phyloP scores from a whole-genome alignment of 2,888 invertebrate species.

The Lasioglossum calceatum region DNA sequence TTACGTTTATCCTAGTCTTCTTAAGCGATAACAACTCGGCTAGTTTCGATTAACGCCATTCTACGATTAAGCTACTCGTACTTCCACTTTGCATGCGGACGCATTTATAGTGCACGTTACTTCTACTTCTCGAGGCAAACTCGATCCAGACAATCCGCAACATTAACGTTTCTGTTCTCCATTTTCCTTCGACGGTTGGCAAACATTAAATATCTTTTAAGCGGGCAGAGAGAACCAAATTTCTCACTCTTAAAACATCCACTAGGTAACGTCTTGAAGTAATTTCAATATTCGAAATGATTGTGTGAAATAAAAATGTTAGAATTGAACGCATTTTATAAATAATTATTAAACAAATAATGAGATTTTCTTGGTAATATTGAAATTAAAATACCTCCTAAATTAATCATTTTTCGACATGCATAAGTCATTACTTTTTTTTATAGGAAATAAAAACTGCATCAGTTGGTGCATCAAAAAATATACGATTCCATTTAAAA shows the following conservation, averaged over 20 bases:
- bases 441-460: too few species aligned
- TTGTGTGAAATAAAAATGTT: neutral
- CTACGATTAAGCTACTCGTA: slow-evolving; percentile 36
- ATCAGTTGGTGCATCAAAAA: too few species aligned
- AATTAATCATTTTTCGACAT: too few species aligned
- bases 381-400: too few species aligned
- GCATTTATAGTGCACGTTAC: slow-evolving; percentile 18
- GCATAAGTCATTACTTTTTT: too few species aligned
- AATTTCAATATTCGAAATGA: neutral
- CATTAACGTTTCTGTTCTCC: neutral
- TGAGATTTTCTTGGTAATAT: too few species aligned
- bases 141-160: slow-evolving; percentile 47
- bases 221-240: neutral
- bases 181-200: neutral
- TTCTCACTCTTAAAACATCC: neutral
- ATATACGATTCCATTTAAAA: too few species aligned
- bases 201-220: neutral
- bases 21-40: slow-evolving; percentile 43
- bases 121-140: slow-evolving; percentile 37
- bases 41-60: slow-evolving; percentile 38
- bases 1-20: slow-evolving; percentile 38
- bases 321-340: neutral
- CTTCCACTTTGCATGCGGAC: slow-evolving; percentile 10
- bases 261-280: neutral
- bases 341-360: too few species aligned